Base-by-base conservation (phyloP, 2,797 vertebrate species). In the Antrozous pallidus region DNA sequence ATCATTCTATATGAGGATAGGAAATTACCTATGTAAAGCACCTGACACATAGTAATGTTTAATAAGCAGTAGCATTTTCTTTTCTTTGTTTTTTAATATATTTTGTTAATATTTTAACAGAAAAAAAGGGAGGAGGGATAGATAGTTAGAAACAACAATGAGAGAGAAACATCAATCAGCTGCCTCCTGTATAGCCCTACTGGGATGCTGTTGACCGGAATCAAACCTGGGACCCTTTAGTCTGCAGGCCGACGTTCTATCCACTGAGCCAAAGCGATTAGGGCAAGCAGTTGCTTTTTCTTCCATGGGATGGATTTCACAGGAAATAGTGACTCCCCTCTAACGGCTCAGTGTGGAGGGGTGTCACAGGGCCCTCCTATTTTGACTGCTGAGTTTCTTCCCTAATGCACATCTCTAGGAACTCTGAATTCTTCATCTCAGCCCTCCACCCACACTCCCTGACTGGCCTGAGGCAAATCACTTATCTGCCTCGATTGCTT, bases 401-500 rank as follows among this genome's bases (percentile, higher is more conserved):
- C 69, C 81, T 86, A 79, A 82, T 58, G 81, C 58, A 70, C 82
- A 94, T 56, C 58, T 83, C 81, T 91, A 96, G 95, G 94, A 95
- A 95, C 94, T 78, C 77, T n/a, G 70, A 70, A 40, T 89, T 90
- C 58, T 69, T 92, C 90, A 73, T 90, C 84, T 93, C 87, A 77
- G 74, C 67, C 74, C 18, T 91, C 94, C 95, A 94, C 96, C 91
- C 78, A 96, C 94, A 84, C 91, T 90, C 90, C 65, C 88, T 90
- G 40, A 73, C 61, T 61, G 58, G 93, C 95, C 88, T 42, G 45
- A 69, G 94, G 96, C 96, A 91, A 93, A 65, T 92, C 82, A 86
- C 92, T 97, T 96, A 97, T 86, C 93, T 97, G 81, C 75, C 95
- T 96, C 96, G 95, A 91, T 86, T 95, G 93, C 91, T 97, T 95